These are phyloP conservation scores for Punctoribates punctum DNA, from an alignment of 2,888 invertebrate species.

Conservation along the genomic window DNA sequence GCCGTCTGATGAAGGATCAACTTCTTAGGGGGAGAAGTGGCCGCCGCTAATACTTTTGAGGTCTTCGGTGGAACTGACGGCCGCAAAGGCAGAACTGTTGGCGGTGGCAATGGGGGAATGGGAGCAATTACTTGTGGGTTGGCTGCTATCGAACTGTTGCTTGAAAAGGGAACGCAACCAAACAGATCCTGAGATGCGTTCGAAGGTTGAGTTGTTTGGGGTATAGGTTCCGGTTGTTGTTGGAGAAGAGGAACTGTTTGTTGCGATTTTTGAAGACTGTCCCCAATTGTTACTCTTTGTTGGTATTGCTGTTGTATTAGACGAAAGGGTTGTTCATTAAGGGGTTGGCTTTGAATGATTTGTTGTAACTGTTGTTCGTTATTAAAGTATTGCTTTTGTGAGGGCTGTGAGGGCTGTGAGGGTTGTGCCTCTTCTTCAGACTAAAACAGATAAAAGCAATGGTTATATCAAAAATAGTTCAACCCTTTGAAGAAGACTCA, in stretches of 20 bases:
- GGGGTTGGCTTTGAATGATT: slow-evolving; percentile 9
- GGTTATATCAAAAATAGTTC: background rate
- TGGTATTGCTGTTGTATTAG: slow-evolving; percentile 31
- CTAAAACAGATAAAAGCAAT: slow-evolving; percentile 1
- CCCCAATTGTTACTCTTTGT: slow-evolving; percentile 25
- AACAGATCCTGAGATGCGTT: slow-evolving; percentile 49
- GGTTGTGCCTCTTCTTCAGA: background rate
- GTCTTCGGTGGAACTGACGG: slow-evolving; percentile 30
- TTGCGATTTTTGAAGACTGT: background rate
- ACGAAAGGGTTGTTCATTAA: slow-evolving; percentile 9
- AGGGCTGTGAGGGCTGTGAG: background rate
- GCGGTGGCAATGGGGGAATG: background rate
- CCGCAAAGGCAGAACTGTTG: background rate
- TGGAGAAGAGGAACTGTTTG: background rate
- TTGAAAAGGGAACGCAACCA: slow-evolving; percentile 50
- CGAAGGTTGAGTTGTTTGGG: background rate
- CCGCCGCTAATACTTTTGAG: background rate
- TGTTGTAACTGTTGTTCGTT: slow-evolving; percentile 12
- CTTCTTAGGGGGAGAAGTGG: slow-evolving; percentile 18
- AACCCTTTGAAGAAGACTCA: background rate
- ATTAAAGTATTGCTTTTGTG: slow-evolving; percentile 27
- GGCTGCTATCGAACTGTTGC: background rate
- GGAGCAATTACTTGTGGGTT: background rate
- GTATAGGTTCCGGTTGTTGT: slow-evolving; percentile 1
- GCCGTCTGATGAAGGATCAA: slow-evolving; percentile 12